Percentiles rank a stretch among this genome's conserved stretches.
Conservation (phyloP, 2,888 invertebrate species). For the Hypsopygia costalis region DNA sequence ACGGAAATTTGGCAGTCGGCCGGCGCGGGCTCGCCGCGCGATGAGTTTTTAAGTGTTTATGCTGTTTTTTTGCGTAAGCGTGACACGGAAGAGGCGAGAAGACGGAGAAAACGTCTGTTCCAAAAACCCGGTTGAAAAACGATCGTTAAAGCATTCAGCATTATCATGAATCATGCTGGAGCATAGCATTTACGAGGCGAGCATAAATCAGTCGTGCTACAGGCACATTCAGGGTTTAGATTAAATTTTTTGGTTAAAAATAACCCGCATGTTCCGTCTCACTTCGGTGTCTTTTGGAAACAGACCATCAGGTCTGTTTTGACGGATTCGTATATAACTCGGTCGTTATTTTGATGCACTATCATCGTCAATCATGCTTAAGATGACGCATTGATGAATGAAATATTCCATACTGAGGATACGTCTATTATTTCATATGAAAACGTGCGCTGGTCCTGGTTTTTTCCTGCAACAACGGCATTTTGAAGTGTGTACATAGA, state of each 20-base stretch:
- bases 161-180: constrained; percentile 53
- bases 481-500: too few species aligned
- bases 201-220: constrained; percentile 54
- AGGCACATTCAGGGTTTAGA: constrained; percentile 35
- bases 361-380: too few species aligned
- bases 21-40: constrained; percentile 27
- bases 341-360: too few species aligned
- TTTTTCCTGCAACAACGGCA: too few species aligned
- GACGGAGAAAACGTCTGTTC: constrained; percentile 14
- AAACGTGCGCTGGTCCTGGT: too few species aligned
- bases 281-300: constrained; percentile 1
- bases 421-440: too few species aligned
- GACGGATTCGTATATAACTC: too few species aligned
- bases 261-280: constrained; percentile 3
- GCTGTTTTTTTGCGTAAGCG: constrained; percentile 25
- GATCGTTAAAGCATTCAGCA: constrained; percentile 48
- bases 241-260: constrained; percentile 47
- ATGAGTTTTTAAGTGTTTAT: constrained; percentile 35
- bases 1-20: constrained; percentile 61
- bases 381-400: too few species aligned
- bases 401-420: too few species aligned
- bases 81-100: constrained; percentile 26
- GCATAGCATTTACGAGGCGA: constrained; percentile 48
- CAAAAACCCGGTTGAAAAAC: constrained; percentile 42
- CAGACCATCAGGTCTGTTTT: too few species aligned